A percentile compares a stretch with the other conserved stretches of the same genome.
These are phyloP conservation scores for Ephydatia muelleri DNA, from an alignment of 37 sponge, comb jelly and placozoan species.

Conservation along the genomic window DNA sequence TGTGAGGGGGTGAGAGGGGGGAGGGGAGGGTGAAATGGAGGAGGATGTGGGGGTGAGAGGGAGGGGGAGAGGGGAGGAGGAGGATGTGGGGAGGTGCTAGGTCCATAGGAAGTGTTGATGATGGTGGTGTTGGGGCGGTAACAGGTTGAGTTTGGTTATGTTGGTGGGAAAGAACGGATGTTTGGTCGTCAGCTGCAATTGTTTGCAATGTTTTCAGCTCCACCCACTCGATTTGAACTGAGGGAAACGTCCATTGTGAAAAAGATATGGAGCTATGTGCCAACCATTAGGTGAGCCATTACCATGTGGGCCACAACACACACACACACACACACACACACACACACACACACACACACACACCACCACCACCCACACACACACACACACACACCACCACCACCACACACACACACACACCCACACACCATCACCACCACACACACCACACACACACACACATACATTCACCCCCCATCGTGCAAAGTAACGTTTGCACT, in stretches of 20 bases:
- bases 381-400: too few species aligned
- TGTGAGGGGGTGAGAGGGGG: background rate
- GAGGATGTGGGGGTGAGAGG: background rate
- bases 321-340: too few species aligned
- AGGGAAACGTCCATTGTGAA: constrained; percentile 47
- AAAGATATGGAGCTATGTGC: constrained; percentile 30
- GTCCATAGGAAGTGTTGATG: background rate
- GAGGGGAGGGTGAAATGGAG: constrained; percentile 9
- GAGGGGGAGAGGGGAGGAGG: background rate
- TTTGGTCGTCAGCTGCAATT: too few species aligned
- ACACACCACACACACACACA: too few species aligned
- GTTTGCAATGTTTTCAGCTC: background rate
- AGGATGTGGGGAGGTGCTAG: background rate
- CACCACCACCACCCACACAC: too few species aligned
- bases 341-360: too few species aligned
- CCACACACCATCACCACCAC: too few species aligned
- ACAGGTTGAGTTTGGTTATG: background rate
- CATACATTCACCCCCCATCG: too few species aligned
- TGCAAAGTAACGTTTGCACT: too few species aligned
- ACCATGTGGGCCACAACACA: too few species aligned
- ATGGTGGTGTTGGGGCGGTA: background rate
- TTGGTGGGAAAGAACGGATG: background rate
- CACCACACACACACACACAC: too few species aligned
- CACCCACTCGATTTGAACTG: constrained; percentile 21
- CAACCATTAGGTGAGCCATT: background rate